These are phyloP conservation scores for Gallinago stenura DNA, from an alignment of 2,797 vertebrate genomes.

Conservation along the genomic window DNA sequence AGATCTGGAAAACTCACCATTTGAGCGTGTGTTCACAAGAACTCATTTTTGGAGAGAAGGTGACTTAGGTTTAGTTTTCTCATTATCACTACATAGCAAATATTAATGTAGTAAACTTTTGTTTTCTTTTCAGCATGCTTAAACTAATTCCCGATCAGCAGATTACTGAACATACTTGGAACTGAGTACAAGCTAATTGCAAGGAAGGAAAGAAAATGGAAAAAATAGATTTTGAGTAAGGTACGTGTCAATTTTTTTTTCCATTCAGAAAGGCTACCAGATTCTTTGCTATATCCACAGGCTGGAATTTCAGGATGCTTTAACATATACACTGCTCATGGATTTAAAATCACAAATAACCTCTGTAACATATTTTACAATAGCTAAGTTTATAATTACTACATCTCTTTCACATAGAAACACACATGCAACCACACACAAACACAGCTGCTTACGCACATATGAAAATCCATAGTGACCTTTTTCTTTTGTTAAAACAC, in stretches of 20 bases:
- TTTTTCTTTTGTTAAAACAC: constrained; percentile 21
- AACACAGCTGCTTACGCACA: not conserved
- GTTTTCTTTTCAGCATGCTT: constrained; percentile 16
- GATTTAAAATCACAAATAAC: constrained; percentile 40
- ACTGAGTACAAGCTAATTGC: constrained; percentile 38
- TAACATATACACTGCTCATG: not conserved
- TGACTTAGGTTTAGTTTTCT: not conserved
- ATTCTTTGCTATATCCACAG: constrained; percentile 16
- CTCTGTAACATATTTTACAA: not conserved
- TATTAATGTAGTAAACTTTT: not conserved
- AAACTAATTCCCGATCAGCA: constrained; percentile 51
- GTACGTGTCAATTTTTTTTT: not conserved
- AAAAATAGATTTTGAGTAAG: constrained; percentile 6
- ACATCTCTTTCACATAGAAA: not conserved
- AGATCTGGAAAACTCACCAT: not conserved
- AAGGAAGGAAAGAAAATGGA: not conserved
- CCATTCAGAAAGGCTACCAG: not conserved
- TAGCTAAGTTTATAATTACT: constrained; percentile 8
- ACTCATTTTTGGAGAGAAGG: not conserved
- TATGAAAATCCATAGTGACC: not conserved
- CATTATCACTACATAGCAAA: not conserved
- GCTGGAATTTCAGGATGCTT: not conserved
- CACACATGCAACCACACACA: not conserved
- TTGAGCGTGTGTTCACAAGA: not conserved
- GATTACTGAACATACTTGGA: constrained; percentile 53